Evolutionary conservation across 2,797 vertebrate species (phyloP).

Genomic region (Eurystomus glaucurus): DNA sequence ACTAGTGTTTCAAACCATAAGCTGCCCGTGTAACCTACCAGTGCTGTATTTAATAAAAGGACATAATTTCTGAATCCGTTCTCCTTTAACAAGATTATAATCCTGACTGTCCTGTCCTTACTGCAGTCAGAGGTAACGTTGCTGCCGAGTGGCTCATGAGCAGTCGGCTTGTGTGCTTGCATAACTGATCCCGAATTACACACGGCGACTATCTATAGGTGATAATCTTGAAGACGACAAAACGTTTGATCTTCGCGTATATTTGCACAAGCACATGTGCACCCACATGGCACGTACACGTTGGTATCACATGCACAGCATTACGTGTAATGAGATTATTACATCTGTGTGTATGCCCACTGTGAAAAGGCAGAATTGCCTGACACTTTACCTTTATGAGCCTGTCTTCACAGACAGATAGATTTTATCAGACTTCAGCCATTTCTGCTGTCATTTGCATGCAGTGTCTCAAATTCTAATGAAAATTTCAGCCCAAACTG

Average conservation of each 20-base stretch:
- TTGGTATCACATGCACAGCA: accelerated
- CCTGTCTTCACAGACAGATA: neutral
- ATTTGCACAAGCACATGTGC: constrained; percentile 7
- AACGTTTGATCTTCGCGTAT: neutral
- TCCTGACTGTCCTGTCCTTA: constrained; percentile 31
- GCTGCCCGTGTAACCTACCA: neutral
- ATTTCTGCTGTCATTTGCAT: constrained; percentile 5
- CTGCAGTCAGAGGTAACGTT: neutral
- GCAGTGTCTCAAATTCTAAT: neutral
- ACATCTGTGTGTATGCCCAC: neutral
- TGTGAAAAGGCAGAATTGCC: neutral
- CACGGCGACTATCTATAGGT: neutral
- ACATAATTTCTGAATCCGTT: constrained; percentile 68
- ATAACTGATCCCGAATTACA: neutral
- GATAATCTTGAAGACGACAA: neutral
- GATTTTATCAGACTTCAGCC: neutral
- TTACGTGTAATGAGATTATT: neutral
- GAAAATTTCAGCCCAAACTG: neutral
- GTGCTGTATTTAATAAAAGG: constrained; percentile 44
- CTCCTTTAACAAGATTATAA: constrained; percentile 63
- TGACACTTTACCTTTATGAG: neutral
- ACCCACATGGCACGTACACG: accelerated
- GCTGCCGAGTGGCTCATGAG: neutral
- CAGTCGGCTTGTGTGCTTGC: constrained; percentile 5
- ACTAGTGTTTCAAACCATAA: neutral